phyloP scores from a whole-genome alignment of 2,113 vertebrate species.

The Microtus richardsoni region DNA sequence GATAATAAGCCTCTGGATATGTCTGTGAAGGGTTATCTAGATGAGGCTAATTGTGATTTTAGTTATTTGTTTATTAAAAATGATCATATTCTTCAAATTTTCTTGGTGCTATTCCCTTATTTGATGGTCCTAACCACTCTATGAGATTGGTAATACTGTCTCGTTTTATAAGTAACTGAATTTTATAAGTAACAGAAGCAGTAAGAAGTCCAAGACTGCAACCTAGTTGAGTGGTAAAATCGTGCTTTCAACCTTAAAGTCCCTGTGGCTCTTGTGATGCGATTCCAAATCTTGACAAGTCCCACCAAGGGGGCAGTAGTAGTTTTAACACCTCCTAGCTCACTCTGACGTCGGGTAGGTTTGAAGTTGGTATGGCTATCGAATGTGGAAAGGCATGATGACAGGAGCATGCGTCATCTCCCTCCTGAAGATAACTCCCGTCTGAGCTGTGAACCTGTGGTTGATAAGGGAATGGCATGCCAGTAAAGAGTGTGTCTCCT shows the following conservation, averaged over 20 bases:
- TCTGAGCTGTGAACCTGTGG: neutral
- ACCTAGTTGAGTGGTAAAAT: neutral
- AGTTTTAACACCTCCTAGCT: neutral
- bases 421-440: conserved; percentile 41
- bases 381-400: conserved; percentile 27
- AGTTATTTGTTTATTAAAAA: conserved; percentile 17
- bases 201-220: neutral
- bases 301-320: neutral
- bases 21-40: neutral
- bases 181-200: neutral
- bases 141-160: neutral
- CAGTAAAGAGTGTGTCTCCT: neutral
- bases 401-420: neutral
- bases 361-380: neutral
- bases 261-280: neutral
- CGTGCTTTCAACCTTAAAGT: neutral
- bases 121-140: conserved; percentile 12
- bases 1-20: neutral
- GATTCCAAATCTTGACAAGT: neutral
- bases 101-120: neutral
- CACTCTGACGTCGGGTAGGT: neutral
- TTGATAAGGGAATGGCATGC: neutral
- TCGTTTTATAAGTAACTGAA: conserved; percentile 18
- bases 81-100: neutral
- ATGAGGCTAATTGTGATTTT: neutral